Conservation (phyloP, 2,113 vertebrate species). For the Cygnus buccinator region DNA sequence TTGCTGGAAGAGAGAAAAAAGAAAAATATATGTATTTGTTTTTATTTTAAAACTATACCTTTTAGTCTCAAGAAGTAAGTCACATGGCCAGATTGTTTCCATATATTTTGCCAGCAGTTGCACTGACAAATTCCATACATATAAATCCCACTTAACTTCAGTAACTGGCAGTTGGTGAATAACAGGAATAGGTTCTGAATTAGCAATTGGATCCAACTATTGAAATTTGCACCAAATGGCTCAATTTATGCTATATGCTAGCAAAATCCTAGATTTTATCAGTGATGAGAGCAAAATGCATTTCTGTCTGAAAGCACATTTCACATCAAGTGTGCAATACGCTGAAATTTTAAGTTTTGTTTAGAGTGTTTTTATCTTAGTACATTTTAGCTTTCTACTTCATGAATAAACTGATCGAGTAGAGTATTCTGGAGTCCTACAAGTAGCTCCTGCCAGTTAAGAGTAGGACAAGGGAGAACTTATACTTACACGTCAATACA, state of each 20-base stretch:
- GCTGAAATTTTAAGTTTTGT: neutral
- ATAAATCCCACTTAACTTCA: neutral
- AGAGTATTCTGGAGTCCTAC: neutral
- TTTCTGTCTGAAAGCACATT: neutral
- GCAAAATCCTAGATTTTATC: neutral
- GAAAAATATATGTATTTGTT: neutral
- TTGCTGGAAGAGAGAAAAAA: conserved; percentile 78
- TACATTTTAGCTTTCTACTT: neutral
- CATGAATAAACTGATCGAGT: neutral
- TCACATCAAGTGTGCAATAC: neutral
- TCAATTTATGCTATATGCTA: neutral
- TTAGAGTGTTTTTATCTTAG: neutral
- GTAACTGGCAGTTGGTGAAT: neutral
- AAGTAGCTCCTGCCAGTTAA: neutral
- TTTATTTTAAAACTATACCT: neutral
- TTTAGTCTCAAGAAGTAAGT: neutral
- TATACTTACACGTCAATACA: conserved; percentile 91
- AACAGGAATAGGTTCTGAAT: neutral
- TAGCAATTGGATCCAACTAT: neutral
- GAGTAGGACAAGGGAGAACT: neutral
- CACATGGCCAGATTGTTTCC: neutral
- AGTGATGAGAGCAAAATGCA: neutral
- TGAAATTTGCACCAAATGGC: neutral
- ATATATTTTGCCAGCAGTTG: neutral
- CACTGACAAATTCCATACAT: neutral